Percentiles rank a stretch among this genome's conserved stretches.
Conservation (phyloP, 1,140 invertebrate genomes). For the Dolichoris vasculosae region DNA sequence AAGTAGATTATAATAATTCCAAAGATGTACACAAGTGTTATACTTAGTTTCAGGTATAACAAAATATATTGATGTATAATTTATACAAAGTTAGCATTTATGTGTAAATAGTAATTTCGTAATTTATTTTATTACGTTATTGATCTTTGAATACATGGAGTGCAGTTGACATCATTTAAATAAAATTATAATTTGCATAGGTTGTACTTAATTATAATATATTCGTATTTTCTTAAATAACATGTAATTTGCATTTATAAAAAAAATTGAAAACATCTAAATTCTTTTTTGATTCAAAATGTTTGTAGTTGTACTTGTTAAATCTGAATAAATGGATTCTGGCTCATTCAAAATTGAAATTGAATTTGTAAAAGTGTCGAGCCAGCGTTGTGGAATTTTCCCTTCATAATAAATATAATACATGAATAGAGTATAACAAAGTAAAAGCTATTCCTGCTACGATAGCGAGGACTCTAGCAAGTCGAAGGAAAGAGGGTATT, state of each 20-base stretch:
- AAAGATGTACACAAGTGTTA: too few relatives aligned
- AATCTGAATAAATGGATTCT: neutral
- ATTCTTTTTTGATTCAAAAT: too few relatives aligned
- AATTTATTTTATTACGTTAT: neutral
- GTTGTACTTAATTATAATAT: neutral
- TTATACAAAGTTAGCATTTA: neutral
- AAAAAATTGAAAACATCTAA: neutral
- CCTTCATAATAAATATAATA: conserved; percentile 20
- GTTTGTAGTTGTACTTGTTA: neutral
- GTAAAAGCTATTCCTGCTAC: conserved; percentile 32
- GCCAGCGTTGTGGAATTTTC: neutral
- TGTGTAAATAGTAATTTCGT: neutral
- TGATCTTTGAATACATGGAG: neutral
- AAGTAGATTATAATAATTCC: too few relatives aligned
- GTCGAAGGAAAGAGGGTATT: neutral
- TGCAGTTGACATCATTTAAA: neutral
- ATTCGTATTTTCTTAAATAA: neutral
- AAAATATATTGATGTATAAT: neutral
- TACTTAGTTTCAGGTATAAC: neutral
- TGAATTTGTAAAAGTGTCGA: conserved; percentile 43
- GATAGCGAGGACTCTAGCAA: neutral
- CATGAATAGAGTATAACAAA: conserved; percentile 37
- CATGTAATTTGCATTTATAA: neutral
- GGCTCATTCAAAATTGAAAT: conserved; percentile 43
- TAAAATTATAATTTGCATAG: neutral